Evolutionary conservation across 1,140 invertebrate genomes (phyloP).

Genomic region (Halictus rubicundus): DNA sequence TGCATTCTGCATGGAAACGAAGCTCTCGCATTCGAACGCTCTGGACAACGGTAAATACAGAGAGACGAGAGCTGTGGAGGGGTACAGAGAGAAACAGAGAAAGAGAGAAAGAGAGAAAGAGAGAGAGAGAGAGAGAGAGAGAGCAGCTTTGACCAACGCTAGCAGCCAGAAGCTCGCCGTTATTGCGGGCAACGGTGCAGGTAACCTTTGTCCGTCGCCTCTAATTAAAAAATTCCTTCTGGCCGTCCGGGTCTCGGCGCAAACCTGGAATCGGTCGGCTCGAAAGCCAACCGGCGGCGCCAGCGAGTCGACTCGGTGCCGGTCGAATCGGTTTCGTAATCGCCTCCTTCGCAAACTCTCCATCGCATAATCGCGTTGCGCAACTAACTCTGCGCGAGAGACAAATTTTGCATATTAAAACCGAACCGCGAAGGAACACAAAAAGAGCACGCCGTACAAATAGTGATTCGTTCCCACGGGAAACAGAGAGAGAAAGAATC

Average conservation of each 20-base stretch:
- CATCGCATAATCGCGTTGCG: slow-evolving; percentile 29
- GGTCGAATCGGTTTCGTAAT: slow-evolving; percentile 38
- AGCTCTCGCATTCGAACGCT: not conserved
- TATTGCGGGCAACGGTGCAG: slow-evolving; percentile 10
- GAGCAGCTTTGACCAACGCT: not conserved
- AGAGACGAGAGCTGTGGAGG: not conserved
- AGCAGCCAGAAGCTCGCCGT: not conserved
- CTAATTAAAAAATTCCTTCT: slow-evolving; percentile 47
- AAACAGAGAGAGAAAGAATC: too few species aligned
- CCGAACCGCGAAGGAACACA: not conserved
- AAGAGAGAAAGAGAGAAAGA: not conserved
- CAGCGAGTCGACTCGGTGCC: not conserved
- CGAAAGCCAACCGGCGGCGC: slow-evolving; percentile 28
- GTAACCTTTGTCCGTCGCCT: slow-evolving; percentile 21
- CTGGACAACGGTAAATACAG: not conserved
- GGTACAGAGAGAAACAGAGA: too few species aligned
- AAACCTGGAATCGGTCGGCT: slow-evolving; percentile 19
- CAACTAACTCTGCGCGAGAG: not conserved
- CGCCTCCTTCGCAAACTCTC: slow-evolving; percentile 16
- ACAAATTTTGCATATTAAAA: slow-evolving; percentile 27
- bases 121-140: too few species aligned
- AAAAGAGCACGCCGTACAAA: not conserved
- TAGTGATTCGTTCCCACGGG: not conserved
- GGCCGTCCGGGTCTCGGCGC: not conserved
- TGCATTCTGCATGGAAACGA: too few species aligned